Percentiles rank a stretch among this genome's conserved stretches.
phyloP scores from a whole-genome alignment of 1,140 invertebrate species.

The Drosophila carrolli region DNA sequence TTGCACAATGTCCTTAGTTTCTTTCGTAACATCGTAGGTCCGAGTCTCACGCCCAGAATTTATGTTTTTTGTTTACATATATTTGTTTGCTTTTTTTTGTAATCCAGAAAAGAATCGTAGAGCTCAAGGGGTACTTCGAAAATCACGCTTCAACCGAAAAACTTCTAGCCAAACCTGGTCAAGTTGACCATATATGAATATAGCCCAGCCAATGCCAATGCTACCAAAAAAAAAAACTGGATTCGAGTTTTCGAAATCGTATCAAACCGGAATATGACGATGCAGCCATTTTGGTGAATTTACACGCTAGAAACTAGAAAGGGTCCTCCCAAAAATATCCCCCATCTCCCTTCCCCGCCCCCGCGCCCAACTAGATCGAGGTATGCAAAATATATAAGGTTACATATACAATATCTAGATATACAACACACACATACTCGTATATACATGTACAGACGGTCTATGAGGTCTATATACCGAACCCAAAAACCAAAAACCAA shows the following conservation, averaged over 20 bases:
- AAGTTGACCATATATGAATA: constrained; percentile 21
- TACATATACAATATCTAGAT: constrained; percentile 41
- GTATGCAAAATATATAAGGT: constrained; percentile 34
- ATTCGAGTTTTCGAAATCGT: constrained; percentile 11
- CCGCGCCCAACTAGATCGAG: constrained; percentile 16
- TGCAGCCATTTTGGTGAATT: constrained; percentile 22
- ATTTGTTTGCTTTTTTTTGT: background rate
- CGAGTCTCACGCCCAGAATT: constrained; percentile 16
- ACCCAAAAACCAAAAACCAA: constrained; percentile 14
- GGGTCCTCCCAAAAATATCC: constrained; percentile 5
- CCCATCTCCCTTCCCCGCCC: constrained; percentile 9
- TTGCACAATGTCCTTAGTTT: constrained; percentile 33
- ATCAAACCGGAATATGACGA: constrained; percentile 6
- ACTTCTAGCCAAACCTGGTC: constrained; percentile 39
- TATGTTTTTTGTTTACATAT: background rate
- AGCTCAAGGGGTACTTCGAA: constrained; percentile 50
- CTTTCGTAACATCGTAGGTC: constrained; percentile 7
- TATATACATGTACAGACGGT: constrained; percentile 60
- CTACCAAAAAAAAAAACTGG: background rate
- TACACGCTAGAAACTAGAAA: constrained; percentile 16
- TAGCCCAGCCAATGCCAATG: constrained; percentile 35
- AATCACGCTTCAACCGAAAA: constrained; percentile 35
- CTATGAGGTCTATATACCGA: constrained; percentile 43
- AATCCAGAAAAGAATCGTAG: constrained; percentile 38
- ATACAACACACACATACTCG: constrained; percentile 36